Evolutionary conservation across 2,797 vertebrate species (phyloP).

Genomic region (Propithecus perrieri): DNA sequence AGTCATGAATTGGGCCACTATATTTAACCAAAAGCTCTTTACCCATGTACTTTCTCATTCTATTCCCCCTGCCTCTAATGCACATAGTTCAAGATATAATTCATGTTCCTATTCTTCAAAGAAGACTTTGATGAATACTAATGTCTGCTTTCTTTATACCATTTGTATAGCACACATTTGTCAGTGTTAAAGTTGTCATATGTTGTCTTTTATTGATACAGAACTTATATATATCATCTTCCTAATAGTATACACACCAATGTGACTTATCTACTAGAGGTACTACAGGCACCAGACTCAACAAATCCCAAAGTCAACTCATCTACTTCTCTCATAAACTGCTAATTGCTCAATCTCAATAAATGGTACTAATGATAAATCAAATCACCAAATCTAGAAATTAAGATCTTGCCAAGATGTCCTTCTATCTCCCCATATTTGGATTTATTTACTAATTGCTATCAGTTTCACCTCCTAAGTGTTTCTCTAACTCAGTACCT

Average conservation of each 20-base stretch:
- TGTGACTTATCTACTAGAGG: not conserved
- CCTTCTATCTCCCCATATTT: not conserved
- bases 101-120: not conserved
- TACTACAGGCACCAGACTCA: not conserved
- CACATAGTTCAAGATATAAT: not conserved
- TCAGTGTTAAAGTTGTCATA: not conserved
- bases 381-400: not conserved
- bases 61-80: not conserved
- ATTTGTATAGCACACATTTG: not conserved
- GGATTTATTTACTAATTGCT: not conserved
- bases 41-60: not conserved
- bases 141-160: not conserved
- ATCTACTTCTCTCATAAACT: not conserved
- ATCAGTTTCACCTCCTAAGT: not conserved
- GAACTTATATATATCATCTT: not conserved
- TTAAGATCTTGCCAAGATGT: not conserved
- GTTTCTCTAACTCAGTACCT: not conserved
- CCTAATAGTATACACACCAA: not conserved
- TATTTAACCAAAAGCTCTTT: not conserved
- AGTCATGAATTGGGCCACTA: not conserved
- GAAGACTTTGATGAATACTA: not conserved
- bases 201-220: not conserved
- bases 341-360: not conserved
- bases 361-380: not conserved
- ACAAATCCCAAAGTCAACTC: not conserved